Conservation (phyloP, 2,113 vertebrate genomes). For the Proteles cristata region DNA sequence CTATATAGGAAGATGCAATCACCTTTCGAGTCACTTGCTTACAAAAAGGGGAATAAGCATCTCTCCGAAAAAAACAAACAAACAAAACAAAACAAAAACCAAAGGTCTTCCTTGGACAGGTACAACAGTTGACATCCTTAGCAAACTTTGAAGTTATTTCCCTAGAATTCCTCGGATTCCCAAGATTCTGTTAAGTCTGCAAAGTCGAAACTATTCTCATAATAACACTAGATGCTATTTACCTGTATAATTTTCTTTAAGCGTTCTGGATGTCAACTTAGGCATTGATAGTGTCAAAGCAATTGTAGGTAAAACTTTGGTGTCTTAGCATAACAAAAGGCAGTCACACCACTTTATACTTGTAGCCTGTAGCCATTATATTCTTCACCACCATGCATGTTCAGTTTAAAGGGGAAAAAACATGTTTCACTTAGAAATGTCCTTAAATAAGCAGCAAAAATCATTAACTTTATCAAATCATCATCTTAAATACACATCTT, state of each 20-base stretch:
- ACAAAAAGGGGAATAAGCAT: background rate
- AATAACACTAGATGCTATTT: background rate
- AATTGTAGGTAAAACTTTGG: background rate
- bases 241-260: background rate
- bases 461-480: background rate
- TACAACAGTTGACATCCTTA: background rate
- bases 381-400: background rate
- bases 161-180: background rate
- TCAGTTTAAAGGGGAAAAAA: background rate
- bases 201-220: background rate
- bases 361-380: accelerated
- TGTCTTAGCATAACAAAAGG: background rate
- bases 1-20: background rate
- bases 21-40: background rate
- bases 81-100: background rate
- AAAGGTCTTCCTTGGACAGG: background rate
- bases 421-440: background rate
- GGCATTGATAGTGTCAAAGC: background rate
- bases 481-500: background rate
- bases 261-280: background rate
- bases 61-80: background rate
- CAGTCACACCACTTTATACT: background rate
- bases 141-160: background rate
- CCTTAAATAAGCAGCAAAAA: background rate
- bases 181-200: background rate